Conservation (phyloP, 92 coral and sea anemone genomes). For the Parazoanthus darwini region DNA sequence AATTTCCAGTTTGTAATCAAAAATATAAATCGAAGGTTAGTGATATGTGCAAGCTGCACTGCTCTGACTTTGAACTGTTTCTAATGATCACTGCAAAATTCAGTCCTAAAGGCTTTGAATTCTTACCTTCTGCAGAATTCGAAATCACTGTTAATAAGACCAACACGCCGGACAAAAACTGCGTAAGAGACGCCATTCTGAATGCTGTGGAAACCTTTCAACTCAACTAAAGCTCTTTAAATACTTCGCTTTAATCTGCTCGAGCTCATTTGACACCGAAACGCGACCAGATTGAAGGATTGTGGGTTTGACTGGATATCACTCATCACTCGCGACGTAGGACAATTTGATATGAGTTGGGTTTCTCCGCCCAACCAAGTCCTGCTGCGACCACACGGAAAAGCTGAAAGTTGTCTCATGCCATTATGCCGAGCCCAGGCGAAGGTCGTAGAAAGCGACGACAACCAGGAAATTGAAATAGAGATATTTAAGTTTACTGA, state of each 20-base stretch:
- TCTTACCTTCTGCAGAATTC: conserved; percentile 30
- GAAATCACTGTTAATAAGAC: background rate
- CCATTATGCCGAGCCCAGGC: conserved; percentile 27
- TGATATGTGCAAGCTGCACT: background rate
- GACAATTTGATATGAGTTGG: conserved; percentile 16
- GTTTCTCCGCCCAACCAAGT: conserved; percentile 8
- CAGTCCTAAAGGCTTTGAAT: background rate
- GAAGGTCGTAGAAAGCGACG: background rate
- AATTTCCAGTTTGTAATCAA: background rate
- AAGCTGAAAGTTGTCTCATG: conserved; percentile 11
- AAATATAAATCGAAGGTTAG: background rate
- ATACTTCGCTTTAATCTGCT: conserved; percentile 16
- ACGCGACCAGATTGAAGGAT: conserved; percentile 19
- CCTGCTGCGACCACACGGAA: conserved; percentile 38
- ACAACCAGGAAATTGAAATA: conserved; percentile 28
- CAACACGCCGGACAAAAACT: conserved; percentile 7
- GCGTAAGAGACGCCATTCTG: conserved; percentile 9
- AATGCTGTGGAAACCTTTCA: conserved; percentile 13
- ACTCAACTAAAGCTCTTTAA: conserved; percentile 21
- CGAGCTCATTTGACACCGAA: conserved; percentile 21
- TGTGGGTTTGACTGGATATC: conserved; percentile 28
- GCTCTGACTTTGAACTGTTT: background rate
- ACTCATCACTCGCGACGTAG: conserved; percentile 36
- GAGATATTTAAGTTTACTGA: background rate
- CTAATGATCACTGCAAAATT: background rate